Evolutionary conservation across 2,888 invertebrate genomes (phyloP), one percentile per base, ranked within the genome.

Genomic region (Chalcosyrphus nemorum): DNA sequence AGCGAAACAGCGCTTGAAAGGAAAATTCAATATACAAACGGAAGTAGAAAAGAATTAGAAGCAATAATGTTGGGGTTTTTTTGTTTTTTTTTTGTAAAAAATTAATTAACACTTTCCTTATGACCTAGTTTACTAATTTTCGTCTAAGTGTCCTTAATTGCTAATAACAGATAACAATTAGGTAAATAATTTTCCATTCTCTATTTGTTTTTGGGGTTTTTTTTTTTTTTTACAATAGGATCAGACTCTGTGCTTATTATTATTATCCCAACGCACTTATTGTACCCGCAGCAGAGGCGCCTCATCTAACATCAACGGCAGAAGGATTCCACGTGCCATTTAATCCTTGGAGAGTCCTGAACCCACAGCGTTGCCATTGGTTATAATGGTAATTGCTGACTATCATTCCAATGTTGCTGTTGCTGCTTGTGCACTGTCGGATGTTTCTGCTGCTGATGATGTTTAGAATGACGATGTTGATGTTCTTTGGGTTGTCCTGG

Each of bases 151-250:
- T 78, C 17, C 80, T 84, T 75, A 80, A 65, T 70, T 65, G 24
- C 74, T 74, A 70, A 47, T 71, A 80, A 84, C 84, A 84, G 56
- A 74, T 80, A 82, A 82, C 78, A 78, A 35, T 66, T 66, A 57
- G 27, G 59, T 65, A 52, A 59, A 21, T 59, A 32, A n/a, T 47
- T 24, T 32, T 27, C 54, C 41, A 27, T 3, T 54, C 5, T 56
- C 41, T 13, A 32, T 63, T 71, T 17, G 13, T 35, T 17, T 38
- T 57, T 13, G 43, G 17, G n/a, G n/a, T n/a, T n/a, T n/a, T 71
- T 74, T 52, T 19, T 21, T 43, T 47, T 63, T 89, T 88, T 89
- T 89, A 88, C 88, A 89, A 88, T 89, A 88, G 88, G 89, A 89
- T 89, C 89, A 89, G 87, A 87, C 86, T 87, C 47, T 50, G 68